Evolutionary conservation across 92 coral and sea anemone genomes (phyloP).

Genomic region (Umimayanthus kanabou): DNA sequence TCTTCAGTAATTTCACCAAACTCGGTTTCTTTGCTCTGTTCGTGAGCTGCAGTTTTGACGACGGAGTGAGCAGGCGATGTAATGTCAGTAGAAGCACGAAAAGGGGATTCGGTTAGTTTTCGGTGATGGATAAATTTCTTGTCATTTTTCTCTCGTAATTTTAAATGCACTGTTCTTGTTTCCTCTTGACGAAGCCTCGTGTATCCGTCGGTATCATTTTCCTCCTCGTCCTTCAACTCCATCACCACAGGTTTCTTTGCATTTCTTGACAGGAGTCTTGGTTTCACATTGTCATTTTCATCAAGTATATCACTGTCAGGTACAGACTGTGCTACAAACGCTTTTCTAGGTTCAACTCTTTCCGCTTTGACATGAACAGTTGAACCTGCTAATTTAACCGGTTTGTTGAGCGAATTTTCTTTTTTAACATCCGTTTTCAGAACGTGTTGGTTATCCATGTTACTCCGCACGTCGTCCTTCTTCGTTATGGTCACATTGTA

Average conservation of each 20-base stretch:
- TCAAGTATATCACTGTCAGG: neutral
- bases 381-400: neutral
- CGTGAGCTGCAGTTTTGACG: neutral
- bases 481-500: constrained; percentile 5
- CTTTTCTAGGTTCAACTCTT: neutral
- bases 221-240: constrained; percentile 7
- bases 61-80: neutral
- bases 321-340: neutral
- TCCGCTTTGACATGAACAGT: neutral
- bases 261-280: constrained; percentile 21
- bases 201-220: neutral
- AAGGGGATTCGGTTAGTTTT: constrained; percentile 32
- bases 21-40: constrained; percentile 12
- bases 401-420: neutral
- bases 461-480: neutral
- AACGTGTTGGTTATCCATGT: neutral
- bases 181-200: neutral
- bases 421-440: neutral
- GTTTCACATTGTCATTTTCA: constrained; percentile 27
- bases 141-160: constrained; percentile 23
- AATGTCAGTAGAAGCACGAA: neutral
- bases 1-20: neutral
- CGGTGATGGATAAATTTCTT: constrained; percentile 1
- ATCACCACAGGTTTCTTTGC: neutral
- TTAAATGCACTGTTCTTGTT: constrained; percentile 31